Evolutionary conservation across 2,888 invertebrate species (phyloP), one percentile per base, ranked within the genome.

Genomic region (Thereva unica): DNA sequence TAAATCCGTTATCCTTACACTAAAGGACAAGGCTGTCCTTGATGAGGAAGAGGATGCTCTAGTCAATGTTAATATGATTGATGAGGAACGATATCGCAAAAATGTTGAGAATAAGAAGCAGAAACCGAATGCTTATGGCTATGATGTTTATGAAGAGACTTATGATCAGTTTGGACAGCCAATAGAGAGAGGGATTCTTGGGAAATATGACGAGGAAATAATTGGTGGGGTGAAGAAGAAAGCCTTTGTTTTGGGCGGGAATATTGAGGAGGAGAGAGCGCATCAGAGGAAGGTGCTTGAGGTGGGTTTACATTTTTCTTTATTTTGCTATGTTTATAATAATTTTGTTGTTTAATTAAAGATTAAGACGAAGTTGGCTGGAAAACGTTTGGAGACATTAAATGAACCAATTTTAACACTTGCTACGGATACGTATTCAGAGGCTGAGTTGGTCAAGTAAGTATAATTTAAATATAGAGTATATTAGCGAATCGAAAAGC

Each of bases 181-280:
- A 3, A 82, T 81, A 71, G 84, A 85, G 71, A 87, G 87, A 74
- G 85, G 86, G 8, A 83, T 99, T 56, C 85, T 99, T 35, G 84
- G 89, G 73, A 96, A 99, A 83, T 98, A 99, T 78, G 96, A 98
- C 78, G 96, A 96, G 76, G 96, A 96, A 81, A 61, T 23, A 23
- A 90, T 96, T 66, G 88, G 90, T 63, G 91, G 90, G 0, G 85
- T 83, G 64, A 88, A 87, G 72, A 84, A 85, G 35, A 84, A 84
- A 65, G 85, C 85, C 41, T 97, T 97, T 82, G 82, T 86, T 64
- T 86, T 97, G 69, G 96, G 95, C 37, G 84, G 86, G 73, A 85
- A 86, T 67, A 81, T 84, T 63, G 83, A 83, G 0, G 75, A 84
- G 42, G 85, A 86, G 70, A 82, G 84, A 10, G 85, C 85, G 73